A percentile compares a stretch with the other conserved stretches of the same genome.
These are phyloP conservation scores for Lycodopsis pacificus DNA, from an alignment of 2,797 vertebrate species.

Conservation along the genomic window DNA sequence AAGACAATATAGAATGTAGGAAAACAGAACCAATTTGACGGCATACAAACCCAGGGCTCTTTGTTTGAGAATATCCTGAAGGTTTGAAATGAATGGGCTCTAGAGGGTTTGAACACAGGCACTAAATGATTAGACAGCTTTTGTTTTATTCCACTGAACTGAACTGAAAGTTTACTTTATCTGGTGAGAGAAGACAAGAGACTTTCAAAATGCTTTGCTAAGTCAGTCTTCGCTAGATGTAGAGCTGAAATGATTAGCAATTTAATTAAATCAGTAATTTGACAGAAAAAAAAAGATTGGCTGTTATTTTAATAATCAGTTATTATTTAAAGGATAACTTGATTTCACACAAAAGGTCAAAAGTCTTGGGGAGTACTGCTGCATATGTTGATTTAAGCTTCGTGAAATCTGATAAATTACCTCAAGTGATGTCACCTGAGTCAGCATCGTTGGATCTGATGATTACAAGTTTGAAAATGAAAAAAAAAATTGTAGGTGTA, in stretches of 20 bases:
- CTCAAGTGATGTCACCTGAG: not conserved
- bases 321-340: not conserved
- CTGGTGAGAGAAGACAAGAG: not conserved
- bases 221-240: not conserved
- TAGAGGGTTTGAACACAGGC: slow-evolving; percentile 12
- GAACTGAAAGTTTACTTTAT: slow-evolving; percentile 9
- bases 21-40: slow-evolving; percentile 52
- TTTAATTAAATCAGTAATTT: not conserved
- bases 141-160: slow-evolving; percentile 38
- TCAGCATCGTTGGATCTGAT: not conserved
- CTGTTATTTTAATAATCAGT: slow-evolving; percentile 2
- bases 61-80: slow-evolving; percentile 35
- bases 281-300: not conserved
- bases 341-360: not conserved
- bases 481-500: not conserved
- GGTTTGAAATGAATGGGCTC: slow-evolving; percentile 13
- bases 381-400: not conserved
- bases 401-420: not conserved
- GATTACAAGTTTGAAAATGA: not conserved
- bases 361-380: not conserved
- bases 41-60: slow-evolving; percentile 45
- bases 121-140: slow-evolving; percentile 34
- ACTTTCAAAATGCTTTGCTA: not conserved
- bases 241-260: slow-evolving; percentile 10
- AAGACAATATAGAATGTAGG: slow-evolving; percentile 52